Evolutionary conservation across 1,140 invertebrate species (phyloP).

Genomic region (Schlechtendalia chinensis): DNA sequence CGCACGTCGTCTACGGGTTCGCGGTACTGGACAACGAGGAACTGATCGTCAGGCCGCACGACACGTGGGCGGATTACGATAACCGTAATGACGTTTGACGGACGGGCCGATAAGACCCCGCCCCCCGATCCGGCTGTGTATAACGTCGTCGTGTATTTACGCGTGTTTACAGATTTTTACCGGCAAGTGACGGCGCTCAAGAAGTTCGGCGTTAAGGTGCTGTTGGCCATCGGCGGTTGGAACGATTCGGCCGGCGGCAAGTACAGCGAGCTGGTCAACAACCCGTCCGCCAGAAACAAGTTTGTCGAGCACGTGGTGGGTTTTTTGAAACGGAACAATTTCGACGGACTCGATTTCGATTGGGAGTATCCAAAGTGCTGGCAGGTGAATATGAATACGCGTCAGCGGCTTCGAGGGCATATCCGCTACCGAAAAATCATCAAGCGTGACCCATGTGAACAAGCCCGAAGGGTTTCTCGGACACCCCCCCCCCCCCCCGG

Average conservation of each 20-base stretch:
- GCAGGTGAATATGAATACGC: conserved; percentile 63
- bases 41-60: conserved; percentile 66
- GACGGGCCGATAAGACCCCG: too few species aligned
- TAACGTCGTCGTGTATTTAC: background rate
- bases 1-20: conserved; percentile 74
- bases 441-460: too few species aligned
- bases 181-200: conserved; percentile 61
- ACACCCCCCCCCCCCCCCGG: too few species aligned
- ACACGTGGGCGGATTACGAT: conserved; percentile 68
- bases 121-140: too few species aligned
- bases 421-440: too few species aligned
- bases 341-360: conserved; percentile 66
- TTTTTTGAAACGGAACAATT: conserved; percentile 63
- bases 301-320: conserved; percentile 61
- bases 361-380: conserved; percentile 73
- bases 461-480: too few species aligned
- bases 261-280: conserved; percentile 64
- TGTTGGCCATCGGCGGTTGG: conserved; percentile 67
- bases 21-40: conserved; percentile 64
- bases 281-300: conserved; percentile 56
- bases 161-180: conserved; percentile 60
- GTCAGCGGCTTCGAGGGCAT: too few species aligned
- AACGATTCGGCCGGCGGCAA: conserved; percentile 66
- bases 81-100: conserved; percentile 62
- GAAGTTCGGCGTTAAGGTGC: conserved; percentile 62